Conservation (phyloP, 1,140 invertebrate species). For the Portunus trituberculatus region DNA sequence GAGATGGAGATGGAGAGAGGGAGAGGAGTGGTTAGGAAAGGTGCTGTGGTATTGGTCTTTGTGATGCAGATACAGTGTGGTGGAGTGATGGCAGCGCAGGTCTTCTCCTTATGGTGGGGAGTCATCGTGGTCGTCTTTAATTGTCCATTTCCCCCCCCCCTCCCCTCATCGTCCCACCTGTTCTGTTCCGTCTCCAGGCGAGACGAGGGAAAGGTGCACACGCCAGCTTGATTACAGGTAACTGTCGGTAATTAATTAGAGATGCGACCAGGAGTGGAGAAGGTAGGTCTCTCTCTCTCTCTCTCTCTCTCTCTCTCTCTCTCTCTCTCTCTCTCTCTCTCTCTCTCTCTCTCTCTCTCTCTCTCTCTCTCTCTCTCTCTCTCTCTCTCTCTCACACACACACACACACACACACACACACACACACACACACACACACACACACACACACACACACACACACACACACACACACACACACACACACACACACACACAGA, state of each 20-base stretch:
- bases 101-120: neutral
- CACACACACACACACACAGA: too few species aligned
- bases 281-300: neutral
- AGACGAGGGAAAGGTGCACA: neutral
- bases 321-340: conserved; percentile 20
- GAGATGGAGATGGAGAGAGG: too few species aligned
- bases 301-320: conserved; percentile 11
- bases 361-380: neutral
- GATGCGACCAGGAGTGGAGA: neutral
- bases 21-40: neutral
- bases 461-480: too few species aligned
- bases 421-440: too few species aligned
- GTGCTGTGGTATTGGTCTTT: conserved; percentile 33
- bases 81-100: neutral
- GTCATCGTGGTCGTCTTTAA: neutral
- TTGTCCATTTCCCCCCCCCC: neutral
- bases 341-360: conserved; percentile 20
- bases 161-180: neutral
- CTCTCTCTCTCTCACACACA: too few species aligned
- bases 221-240: conserved; percentile 1
- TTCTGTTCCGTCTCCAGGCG: neutral
- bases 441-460: too few species aligned
- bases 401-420: too few species aligned
- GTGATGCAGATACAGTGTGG: conserved; percentile 52
- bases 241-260: neutral